Evolutionary conservation across 2,888 invertebrate species (phyloP).

Genomic region (Theretra japonica): DNA sequence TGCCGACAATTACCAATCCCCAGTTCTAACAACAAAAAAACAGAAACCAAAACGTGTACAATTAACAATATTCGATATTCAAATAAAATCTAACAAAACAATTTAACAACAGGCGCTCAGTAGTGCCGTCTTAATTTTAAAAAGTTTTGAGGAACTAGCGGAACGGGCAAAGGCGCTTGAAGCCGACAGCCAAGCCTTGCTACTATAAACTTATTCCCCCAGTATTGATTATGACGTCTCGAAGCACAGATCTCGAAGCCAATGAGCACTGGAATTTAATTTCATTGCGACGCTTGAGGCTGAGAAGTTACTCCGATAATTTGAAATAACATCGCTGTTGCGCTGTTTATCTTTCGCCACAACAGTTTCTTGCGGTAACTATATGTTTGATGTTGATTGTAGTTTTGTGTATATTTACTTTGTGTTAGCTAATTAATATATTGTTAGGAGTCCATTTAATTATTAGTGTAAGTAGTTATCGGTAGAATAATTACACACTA

Average conservation of each 20-base stretch:
- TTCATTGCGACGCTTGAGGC: constrained; percentile 43
- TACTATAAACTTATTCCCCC: constrained; percentile 44
- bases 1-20: too few relatives aligned
- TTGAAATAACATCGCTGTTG: constrained; percentile 46
- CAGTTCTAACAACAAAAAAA: not conserved
- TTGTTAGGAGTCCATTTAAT: too few relatives aligned
- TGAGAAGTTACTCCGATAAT: constrained; percentile 42
- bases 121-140: constrained; percentile 16
- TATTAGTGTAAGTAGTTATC: too few relatives aligned
- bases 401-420: not conserved
- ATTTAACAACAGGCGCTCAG: not conserved
- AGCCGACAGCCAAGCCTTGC: not conserved
- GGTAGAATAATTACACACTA: too few relatives aligned
- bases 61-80: constrained; percentile 1
- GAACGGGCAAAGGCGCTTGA: not conserved
- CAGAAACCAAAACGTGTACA: not conserved
- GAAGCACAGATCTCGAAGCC: constrained; percentile 53
- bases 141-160: constrained; percentile 15
- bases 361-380: constrained; percentile 5
- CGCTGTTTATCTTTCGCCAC: constrained; percentile 20
- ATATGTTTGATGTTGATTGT: not conserved
- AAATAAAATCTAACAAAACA: not conserved
- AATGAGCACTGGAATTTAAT: constrained; percentile 56
- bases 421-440: not conserved
- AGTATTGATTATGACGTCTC: constrained; percentile 53